Base-by-base conservation (phyloP, 2,888 invertebrate genomes). In the Bugula neritina region DNA sequence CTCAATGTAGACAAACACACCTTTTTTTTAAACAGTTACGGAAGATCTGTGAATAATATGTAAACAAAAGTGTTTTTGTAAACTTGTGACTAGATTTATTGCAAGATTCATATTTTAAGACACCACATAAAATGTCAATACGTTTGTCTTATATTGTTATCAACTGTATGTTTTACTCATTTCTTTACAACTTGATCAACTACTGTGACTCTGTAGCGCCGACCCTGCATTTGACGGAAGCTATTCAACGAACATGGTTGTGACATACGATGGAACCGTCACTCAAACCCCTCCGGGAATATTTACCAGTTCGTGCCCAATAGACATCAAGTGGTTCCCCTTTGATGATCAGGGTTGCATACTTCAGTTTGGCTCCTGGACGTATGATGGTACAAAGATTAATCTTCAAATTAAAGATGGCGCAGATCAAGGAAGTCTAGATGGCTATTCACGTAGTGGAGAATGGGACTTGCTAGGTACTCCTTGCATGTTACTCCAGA, bases 281-380 rank as follows among this genome's bases (percentile, higher is more conserved):
- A 89, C 94, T 77, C 96, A 95, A 88, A 93, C 98, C 81, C 98
- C 98, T 78, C 98, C 98, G 73, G 96, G 97, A 78, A 97, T 98
- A 86, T 96, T 98, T 88, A 95, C 95, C 87, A 94, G 95, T 87
- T 97, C 96, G 78, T 98, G 98, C 88, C 93, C 94, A 87, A 97
- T 98, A 83, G 95, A 97, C 88, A 97, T 98, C 88, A 96, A 95
- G 79, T 97, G 97, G 96, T 98, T 98, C 87, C 97, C 97, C 76
- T 98, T 97, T 87, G 98, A 98, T 86, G 96, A 98, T 87, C 98
- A 98, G 87, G 90, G 91, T 81, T 98, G 98, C 87, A 92, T 94
- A 85, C 93, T 97, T 92, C 94, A 98, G 88, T 99, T 98, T 85
- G 98, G 98, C 82, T 96, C 96, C 84, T 99, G 99, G 99, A 97